A percentile compares a stretch with the other conserved stretches of the same genome.
These are phyloP conservation scores for Clupea harengus DNA, from an alignment of 2,113 vertebrate species.

Conservation along the genomic window DNA sequence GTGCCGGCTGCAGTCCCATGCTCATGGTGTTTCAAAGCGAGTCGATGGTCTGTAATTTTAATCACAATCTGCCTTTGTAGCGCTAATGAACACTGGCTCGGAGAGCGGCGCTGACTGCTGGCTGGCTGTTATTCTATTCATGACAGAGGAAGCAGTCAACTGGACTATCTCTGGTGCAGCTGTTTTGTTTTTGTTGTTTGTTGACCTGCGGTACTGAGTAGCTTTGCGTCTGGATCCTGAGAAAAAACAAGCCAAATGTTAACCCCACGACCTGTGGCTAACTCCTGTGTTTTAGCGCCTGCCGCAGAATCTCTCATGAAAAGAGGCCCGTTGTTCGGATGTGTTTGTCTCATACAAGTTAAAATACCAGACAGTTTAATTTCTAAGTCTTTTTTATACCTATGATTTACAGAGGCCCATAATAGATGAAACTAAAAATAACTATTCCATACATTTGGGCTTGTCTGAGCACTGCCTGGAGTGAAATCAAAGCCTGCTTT, in stretches of 20 bases:
- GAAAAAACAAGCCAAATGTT: not conserved
- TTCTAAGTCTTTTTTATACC: not conserved
- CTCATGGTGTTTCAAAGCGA: conserved; percentile 37
- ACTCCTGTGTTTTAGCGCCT: too few relatives aligned
- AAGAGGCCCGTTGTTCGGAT: too few relatives aligned
- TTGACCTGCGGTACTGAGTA: not conserved
- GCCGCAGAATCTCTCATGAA: too few relatives aligned
- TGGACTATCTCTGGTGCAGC: conserved; percentile 12
- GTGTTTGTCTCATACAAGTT: not conserved
- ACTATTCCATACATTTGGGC: not conserved
- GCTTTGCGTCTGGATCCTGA: not conserved
- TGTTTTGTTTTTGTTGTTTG: not conserved
- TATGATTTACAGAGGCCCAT: not conserved
- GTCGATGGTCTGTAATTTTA: conserved; percentile 53
- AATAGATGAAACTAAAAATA: not conserved
- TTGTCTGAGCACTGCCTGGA: not conserved
- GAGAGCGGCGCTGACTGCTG: conserved; percentile 21
- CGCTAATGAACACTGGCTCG: conserved; percentile 35
- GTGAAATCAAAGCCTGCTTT: not conserved
- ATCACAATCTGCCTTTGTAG: conserved; percentile 36
- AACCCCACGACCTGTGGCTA: not conserved
- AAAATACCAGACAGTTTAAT: not conserved
- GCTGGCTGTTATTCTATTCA: conserved; percentile 25
- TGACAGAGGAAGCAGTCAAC: conserved; percentile 20
- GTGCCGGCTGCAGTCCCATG: too few relatives aligned